phyloP scores from a whole-genome alignment of 2,113 vertebrate species.

The Cololabis saira region DNA sequence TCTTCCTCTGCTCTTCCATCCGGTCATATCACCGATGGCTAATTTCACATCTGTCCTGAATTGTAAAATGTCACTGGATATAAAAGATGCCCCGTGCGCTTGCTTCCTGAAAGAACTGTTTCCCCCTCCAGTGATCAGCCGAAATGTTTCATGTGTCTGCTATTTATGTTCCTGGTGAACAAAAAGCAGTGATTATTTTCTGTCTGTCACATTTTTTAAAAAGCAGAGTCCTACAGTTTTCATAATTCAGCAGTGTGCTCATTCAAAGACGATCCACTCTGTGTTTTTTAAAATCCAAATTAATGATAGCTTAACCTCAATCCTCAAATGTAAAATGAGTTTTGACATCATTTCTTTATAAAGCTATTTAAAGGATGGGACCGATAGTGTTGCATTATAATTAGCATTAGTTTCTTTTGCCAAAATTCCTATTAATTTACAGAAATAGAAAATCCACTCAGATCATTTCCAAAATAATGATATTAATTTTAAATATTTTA shows the following conservation, averaged over 20 bases:
- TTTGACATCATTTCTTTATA: constrained; percentile 54
- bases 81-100: constrained; percentile 31
- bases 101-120: constrained; percentile 38
- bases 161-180: constrained; percentile 59
- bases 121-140: constrained; percentile 49
- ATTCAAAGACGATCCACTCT: constrained; percentile 62
- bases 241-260: constrained; percentile 50
- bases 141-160: constrained; percentile 31
- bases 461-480: constrained; percentile 19
- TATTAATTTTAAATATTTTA: constrained; percentile 24
- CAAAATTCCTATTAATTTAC: constrained; percentile 41
- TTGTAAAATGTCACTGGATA: constrained; percentile 69
- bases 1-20: constrained; percentile 52
- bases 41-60: constrained; percentile 71
- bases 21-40: constrained; percentile 60
- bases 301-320: constrained; percentile 72
- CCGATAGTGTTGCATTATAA: constrained; percentile 47
- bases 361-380: constrained; percentile 45
- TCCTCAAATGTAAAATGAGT: constrained; percentile 59
- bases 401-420: constrained; percentile 43
- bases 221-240: constrained; percentile 60
- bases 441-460: constrained; percentile 43
- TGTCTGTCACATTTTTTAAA: constrained; percentile 50
- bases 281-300: constrained; percentile 61
- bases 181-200: constrained; percentile 62